Percentiles rank a stretch among this genome's conserved stretches.
Evolutionary conservation across 1,140 invertebrate species (phyloP).

Genomic region (Drosophila watanabei): DNA sequence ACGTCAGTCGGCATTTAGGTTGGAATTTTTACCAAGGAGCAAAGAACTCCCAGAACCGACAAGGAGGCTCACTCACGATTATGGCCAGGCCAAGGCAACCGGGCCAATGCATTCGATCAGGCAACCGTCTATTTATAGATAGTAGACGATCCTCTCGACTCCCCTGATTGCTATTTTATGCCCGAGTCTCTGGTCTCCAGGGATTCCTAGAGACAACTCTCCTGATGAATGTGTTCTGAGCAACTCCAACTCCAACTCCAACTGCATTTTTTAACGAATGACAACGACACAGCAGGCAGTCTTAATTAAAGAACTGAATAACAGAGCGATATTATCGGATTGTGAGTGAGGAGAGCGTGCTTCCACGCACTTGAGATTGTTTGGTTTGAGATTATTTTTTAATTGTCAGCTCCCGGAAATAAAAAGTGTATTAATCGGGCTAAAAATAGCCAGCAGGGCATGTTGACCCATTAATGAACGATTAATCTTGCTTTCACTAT

Average conservation of each 20-base stretch:
- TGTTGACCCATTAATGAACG: conserved; percentile 38
- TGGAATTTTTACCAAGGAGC: conserved; percentile 20
- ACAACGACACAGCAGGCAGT: conserved; percentile 49
- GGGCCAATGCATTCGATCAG: conserved; percentile 39
- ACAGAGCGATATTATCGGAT: conserved; percentile 51
- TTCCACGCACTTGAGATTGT: conserved; percentile 42
- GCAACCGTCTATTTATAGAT: conserved; percentile 70
- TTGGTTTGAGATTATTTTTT: conserved; percentile 31
- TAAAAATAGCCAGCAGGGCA: conserved; percentile 42
- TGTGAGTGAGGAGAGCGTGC: conserved; percentile 37
- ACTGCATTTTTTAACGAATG: conserved; percentile 35
- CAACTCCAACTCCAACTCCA: too few species aligned
- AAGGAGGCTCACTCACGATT: conserved; percentile 30
- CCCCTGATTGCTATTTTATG: conserved; percentile 27
- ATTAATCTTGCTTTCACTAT: conserved; percentile 24
- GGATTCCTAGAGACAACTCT: conserved; percentile 1
- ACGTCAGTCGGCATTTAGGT: conserved; percentile 42
- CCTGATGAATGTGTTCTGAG: conserved; percentile 44
- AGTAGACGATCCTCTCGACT: conserved; percentile 28
- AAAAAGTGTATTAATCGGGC: conserved; percentile 37
- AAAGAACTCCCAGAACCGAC: conserved; percentile 9
- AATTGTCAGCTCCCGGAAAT: conserved; percentile 49
- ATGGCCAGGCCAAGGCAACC: conserved; percentile 46
- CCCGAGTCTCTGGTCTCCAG: conserved; percentile 2
- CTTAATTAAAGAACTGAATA: conserved; percentile 52